Evolutionary conservation across 2,888 invertebrate genomes (phyloP), one percentile per base, ranked within the genome.

Genomic region (Dynastes tityus): DNA sequence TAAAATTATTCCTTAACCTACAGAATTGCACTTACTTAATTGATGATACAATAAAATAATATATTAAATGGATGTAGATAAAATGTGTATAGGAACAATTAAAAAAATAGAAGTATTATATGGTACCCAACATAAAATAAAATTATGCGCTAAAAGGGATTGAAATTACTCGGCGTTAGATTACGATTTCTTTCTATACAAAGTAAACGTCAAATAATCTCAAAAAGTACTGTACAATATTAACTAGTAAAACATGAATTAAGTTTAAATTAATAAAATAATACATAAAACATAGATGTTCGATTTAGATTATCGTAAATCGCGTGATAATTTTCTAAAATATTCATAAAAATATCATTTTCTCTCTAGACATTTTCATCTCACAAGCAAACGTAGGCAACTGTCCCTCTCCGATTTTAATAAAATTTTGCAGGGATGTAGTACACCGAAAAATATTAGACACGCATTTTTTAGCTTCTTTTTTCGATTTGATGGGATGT

Each of bases 61-160:
- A 45, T 65, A 37, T 37, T 37, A 68, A 74, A 22, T 58, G 55
- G 27, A 45, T 63, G 27, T 61, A 61, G 11, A 49, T 61, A 45
- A 37, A 37, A 37, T 61, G n/a, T 13, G 61, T 58, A 61, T 61
- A 74, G 73, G 73, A 74, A 74, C 73, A 74, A 61, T 74, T 74
- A 74, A 45, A 74, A 74, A 74, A 74, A 74, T 74, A 74, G 63
- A 74, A 74, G 73, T 74, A 74, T 74, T 74, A 74, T 74, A 29
- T 61, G 73, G 73, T 74, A 74, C 73, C 55, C 73, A 61, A 29
- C 55, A 13, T 45, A 45, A 63, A 61, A 45, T 16, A 22, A 22
- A 68, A 27, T 53, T 63, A 32, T 58, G 22, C 9, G 16, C 6
- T 51, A 51, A 65, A 65, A 37, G 16, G 16, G 40, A 65, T 65